Base-by-base conservation (phyloP, 2,113 vertebrate species). In the Panthera tigris region DNA sequence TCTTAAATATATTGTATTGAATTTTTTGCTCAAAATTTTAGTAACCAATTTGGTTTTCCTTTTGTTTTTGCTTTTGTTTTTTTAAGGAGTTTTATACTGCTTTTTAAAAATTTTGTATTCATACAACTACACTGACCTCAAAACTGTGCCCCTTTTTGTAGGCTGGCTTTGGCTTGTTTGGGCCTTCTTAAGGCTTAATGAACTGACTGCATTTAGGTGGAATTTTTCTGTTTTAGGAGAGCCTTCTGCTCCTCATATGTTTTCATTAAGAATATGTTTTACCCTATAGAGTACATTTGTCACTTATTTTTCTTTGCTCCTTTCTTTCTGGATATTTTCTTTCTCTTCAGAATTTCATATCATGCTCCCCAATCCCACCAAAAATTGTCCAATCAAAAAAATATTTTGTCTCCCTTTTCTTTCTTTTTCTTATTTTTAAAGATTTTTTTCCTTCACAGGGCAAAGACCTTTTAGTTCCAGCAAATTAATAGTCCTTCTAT, bases 191-290 rank as follows among this genome's bases (percentile, higher is more conserved):
- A 23, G 83, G 31, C 31, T 82, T 86, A 41, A 78, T 33, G 33
- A 81, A 39, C 74, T 55, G 36, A 23, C 15, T 57, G 23, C 82
- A 8, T 89, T 79, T 83, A 94, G 11, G 63, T 84, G 12, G 39
- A 45, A 96, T 14, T 7, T 78, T 29, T 21, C 52, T 83, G 41
- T 74, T 91, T 79, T 41, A 61, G 25, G 71, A 91, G 57, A 88
- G 5, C 4, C 33, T 52, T n/a, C n/a, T 68, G 15, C 18, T 69
- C 21, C 57, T 90, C 48, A 27, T 74, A 0, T 50, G 45, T 92
- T 96, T 96, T 27, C 39, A 84, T 78, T 91, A 65, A 93, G 97
- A 95, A 85, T 93, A 55, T 18, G 12, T 74, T 78, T 94, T 74
- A 78, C 39, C 63, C 48, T 41, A 23, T 57, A 50, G 18, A 80